Base-by-base conservation (phyloP, 1,140 invertebrate species). In the Drosophila neocordata region DNA sequence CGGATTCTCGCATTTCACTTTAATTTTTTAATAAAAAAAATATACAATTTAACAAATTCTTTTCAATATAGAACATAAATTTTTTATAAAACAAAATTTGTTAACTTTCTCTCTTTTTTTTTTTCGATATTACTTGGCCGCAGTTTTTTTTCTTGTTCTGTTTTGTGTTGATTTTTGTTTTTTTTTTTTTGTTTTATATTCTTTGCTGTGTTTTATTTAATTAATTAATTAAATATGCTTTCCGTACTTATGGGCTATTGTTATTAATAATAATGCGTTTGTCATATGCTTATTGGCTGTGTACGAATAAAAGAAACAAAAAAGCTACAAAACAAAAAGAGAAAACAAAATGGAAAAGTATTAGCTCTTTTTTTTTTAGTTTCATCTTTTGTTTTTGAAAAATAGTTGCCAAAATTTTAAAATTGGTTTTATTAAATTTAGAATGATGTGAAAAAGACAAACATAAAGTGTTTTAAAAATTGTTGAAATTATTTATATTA, bases 181-280 rank as follows among this genome's bases (percentile, higher is more conserved):
- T 24, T 24, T 24, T 24, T 24, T 24, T 24, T 24, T 73, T 69
- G 37, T 35, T 56, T 20, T 77, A 37, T 76, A 48, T 20, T 48
- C 44, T 48, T 62, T 41, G 59, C 59, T 41, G 44, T 22, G 37
- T 60, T 60, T 31, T 62, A 22, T 62, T 62, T 44, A 44, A 41
- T 60, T 73, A 67, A 62, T 77, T 72, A 79, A 85, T 74, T 87
- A 73, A 80, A 79, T 72, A 76, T 67, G 67, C 38, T 87, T 70
- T 74, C 58, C 68, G 79, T 76, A 79, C 82, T 87, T 87, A 87
- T 87, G 82, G 82, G 82, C 82, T 87, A 87, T 87, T 87, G 82
- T 79, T 87, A 87, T 88, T 88, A 87, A 87, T 88, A 65, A 87
- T 85, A 85, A 85, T 77, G 77, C 61, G 67, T 62, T 78, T 75